Base-by-base conservation (phyloP, 2,888 invertebrate genomes). In the Nemoura dubitans region DNA sequence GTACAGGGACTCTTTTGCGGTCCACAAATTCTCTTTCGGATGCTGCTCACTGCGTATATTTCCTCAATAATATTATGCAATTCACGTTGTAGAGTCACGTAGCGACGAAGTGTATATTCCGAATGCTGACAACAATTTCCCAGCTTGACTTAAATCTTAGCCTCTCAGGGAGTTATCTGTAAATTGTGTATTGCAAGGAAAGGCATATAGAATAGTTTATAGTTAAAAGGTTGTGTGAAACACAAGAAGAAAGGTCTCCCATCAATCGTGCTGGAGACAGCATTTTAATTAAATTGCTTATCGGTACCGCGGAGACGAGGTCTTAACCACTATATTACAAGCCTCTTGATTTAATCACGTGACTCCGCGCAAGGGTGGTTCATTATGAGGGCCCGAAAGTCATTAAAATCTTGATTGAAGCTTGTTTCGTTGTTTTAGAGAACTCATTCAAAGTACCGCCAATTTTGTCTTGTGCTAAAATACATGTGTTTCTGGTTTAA, bases 201-300 rank as follows among this genome's bases (percentile, higher is more conserved):
- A 30, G 81, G n/a, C 30, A 81, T 28, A 26, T n/a, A 26, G 78
- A 78, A 78, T 78, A 78, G 78, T 78, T 78, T 78, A 78, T 78
- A 78, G 78, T 26, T 78, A 78, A 78, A 28, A 26, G 59, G 59
- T 21, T 59, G 59, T 59, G 14, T 59, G 59, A 59, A 59, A 59
- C 59, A 59, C 59, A 28, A 59, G 76, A 25, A 28, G 84, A 78
- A 86, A 42, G 85, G 83, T 84, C 83, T 85, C 83, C 85, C 91
- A 92, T 92, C 92, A 92, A 92, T 92, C 92, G 89, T 91, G 90
- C 89, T 88, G 89, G 90, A 91, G 92, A 92, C 92, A 92, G 92
- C 91, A 92, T 92, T 92, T 92, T 92, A 92, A 92, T 92, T 92
- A 92, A 92, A 92, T 91, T 91, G 91, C 92, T 92, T 92, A 92